Conservation (phyloP, 1,140 invertebrate genomes). For the Zaprionus tsacasi region DNA sequence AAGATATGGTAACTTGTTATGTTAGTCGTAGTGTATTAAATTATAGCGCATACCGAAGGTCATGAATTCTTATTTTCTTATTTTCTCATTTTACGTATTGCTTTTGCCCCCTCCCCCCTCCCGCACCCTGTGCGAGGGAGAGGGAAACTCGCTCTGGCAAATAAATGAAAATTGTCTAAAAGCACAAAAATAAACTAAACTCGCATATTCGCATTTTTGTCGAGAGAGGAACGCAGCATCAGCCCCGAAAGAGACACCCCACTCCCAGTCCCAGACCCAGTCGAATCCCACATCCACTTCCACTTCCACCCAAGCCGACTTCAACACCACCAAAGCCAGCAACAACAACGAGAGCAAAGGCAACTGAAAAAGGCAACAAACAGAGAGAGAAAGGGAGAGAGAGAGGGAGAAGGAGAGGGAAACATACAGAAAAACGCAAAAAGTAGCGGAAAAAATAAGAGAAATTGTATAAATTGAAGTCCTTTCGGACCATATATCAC, state of each 20-base stretch:
- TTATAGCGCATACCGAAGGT: slow-evolving; percentile 80
- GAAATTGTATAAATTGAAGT: slow-evolving; percentile 84
- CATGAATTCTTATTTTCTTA: slow-evolving; percentile 79
- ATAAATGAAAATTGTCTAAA: slow-evolving; percentile 83
- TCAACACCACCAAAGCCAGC: slow-evolving; percentile 60
- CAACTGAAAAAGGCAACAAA: slow-evolving; percentile 71
- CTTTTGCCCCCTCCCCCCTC: slow-evolving; percentile 41
- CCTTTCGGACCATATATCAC: slow-evolving; percentile 84
- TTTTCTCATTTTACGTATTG: slow-evolving; percentile 75
- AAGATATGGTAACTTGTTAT: slow-evolving; percentile 52
- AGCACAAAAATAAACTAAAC: slow-evolving; percentile 83
- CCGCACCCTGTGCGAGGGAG: not conserved
- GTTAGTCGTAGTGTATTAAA: slow-evolving; percentile 73
- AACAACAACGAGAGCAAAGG: slow-evolving; percentile 56
- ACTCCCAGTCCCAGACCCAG: not conserved
- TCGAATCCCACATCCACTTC: slow-evolving; percentile 1
- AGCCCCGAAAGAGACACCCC: slow-evolving; percentile 48
- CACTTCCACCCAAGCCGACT: slow-evolving; percentile 28
- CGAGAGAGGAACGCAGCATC: slow-evolving; percentile 66
- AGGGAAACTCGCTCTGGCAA: slow-evolving; percentile 56
- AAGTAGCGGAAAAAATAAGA: slow-evolving; percentile 82
- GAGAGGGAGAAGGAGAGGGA: slow-evolving; percentile 11
- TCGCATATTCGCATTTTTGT: slow-evolving; percentile 83
- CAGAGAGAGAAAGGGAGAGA: slow-evolving; percentile 19
- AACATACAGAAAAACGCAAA: slow-evolving; percentile 71